Percentiles rank a stretch among this genome's conserved stretches.
Conservation (phyloP, 2,888 invertebrate genomes). For the Euspilapteryx auroguttella region DNA sequence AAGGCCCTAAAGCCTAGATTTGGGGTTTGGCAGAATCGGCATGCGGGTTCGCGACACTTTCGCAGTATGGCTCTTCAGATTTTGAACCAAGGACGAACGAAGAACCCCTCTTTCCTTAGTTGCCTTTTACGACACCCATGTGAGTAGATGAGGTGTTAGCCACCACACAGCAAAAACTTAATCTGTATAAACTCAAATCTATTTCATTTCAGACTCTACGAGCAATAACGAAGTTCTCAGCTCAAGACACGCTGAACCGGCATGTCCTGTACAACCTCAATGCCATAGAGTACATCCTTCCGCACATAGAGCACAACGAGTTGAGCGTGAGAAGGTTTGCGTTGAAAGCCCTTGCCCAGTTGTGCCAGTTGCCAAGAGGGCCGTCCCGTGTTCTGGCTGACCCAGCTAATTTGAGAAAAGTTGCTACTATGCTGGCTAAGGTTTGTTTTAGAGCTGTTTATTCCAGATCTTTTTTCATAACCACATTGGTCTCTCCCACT, state of each 20-base stretch:
- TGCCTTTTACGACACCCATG: too few species aligned
- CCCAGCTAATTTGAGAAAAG: conserved; percentile 31
- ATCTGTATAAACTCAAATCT: too few species aligned
- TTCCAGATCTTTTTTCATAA: too few species aligned
- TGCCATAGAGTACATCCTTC: conserved; percentile 31
- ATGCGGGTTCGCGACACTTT: too few species aligned
- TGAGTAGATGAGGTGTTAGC: too few species aligned
- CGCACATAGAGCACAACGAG: conserved; percentile 34
- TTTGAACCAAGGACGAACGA: too few species aligned
- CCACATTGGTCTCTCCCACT: too few species aligned
- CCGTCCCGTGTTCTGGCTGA: conserved; percentile 40
- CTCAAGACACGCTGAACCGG: conserved; percentile 38
- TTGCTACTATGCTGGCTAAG: conserved; percentile 34
- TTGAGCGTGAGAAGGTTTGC: conserved; percentile 49
- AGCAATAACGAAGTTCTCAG: conserved; percentile 43
- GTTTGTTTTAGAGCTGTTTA: conserved; percentile 18
- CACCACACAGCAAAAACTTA: too few species aligned
- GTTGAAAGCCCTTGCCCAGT: conserved; percentile 50
- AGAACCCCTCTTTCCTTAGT: too few species aligned
- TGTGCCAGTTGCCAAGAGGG: conserved; percentile 43
- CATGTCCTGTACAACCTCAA: conserved; percentile 24
- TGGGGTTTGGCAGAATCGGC: too few species aligned
- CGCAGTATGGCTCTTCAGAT: too few species aligned
- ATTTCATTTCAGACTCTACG: conserved; percentile 38
- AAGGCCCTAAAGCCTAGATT: too few species aligned